Percentiles rank a stretch among this genome's conserved stretches.
Conservation (phyloP, 2,113 vertebrate species). For the Riparia riparia region DNA sequence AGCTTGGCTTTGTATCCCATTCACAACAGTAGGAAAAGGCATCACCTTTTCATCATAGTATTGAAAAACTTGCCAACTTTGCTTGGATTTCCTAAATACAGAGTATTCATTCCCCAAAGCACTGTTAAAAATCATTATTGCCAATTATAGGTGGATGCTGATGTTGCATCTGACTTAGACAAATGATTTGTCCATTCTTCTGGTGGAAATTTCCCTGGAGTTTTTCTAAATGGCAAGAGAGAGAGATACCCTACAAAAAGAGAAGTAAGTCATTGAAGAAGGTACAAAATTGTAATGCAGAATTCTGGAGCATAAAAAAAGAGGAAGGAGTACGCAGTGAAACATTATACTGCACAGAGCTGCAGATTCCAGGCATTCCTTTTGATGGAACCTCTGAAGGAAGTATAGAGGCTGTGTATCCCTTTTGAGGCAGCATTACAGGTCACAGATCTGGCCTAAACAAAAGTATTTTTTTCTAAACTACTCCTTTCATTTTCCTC, state of each 20-base stretch:
- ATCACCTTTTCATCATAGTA: not conserved
- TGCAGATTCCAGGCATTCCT: constrained; percentile 66
- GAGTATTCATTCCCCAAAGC: not conserved
- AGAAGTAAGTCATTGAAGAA: constrained; percentile 9
- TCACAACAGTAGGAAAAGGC: not conserved
- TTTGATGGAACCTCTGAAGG: constrained; percentile 57
- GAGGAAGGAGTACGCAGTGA: not conserved
- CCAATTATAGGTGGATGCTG: not conserved
- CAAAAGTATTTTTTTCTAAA: constrained; percentile 67
- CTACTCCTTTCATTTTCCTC: constrained; percentile 61
- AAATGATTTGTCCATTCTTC: not conserved
- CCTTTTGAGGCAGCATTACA: constrained; percentile 56
- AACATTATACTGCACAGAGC: constrained; percentile 12
- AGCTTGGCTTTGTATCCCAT: not conserved
- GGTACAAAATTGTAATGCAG: not conserved
- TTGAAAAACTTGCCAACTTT: not conserved
- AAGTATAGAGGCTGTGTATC: constrained; percentile 33
- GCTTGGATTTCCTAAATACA: not conserved
- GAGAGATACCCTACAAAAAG: not conserved
- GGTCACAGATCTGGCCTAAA: constrained; percentile 65
- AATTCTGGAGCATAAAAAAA: constrained; percentile 1
- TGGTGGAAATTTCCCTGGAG: not conserved
- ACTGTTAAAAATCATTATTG: not conserved
- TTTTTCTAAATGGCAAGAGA: not conserved
- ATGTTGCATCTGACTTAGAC: not conserved